Evolutionary conservation across 2,797 vertebrate genomes (phyloP), one percentile per base, ranked within the genome.

Genomic region (Enteromius paludinosus): DNA sequence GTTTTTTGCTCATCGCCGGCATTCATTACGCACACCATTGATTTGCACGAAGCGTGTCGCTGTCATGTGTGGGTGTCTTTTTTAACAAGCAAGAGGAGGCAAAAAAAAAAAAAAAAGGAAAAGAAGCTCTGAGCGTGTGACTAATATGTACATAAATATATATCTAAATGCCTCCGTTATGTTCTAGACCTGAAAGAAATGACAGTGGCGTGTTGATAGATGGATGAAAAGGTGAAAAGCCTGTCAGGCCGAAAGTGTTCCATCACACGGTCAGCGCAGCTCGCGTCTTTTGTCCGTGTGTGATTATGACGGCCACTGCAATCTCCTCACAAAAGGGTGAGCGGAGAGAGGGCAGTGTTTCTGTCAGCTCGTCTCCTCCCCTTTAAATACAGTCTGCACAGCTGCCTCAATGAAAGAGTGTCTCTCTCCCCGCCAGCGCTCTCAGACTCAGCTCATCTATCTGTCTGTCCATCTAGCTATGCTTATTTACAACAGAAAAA

Each of bases 311-410:
- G 82, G 80, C 45, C 41, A 43, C 81, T 75, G 82, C 76, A 81
- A 77, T 82, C 84, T 84, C 74, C 54, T 78, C 83, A 87, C 87
- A 87, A 85, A 85, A 86, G 86, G 52, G 70, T 81, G 82, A 83
- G 83, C 38, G 64, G 85, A 52, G 81, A 87, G 86, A 75, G 82
- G 81, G 79, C 84, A 73, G 84, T 80, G 82, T 87, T 85, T 74
- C 84, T 87, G 88, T 83, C 87, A 88, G 84, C 47, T 47, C 23
- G 35, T 87, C 86, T 86, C 86, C 83, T 78, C 87, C 86, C 84
- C 84, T 87, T 88, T 88, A 87, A 88, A 87, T 83, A 90, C 79
- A 88, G 69, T 82, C 77, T 86, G 77, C 78, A 84, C 86, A 83
- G 83, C 85, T 87, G 87, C 73, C 72, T 75, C 28, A 49, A 65